Evolutionary conservation across 2,888 invertebrate genomes (phyloP).

Genomic region (Cheiracanthium punctorium): DNA sequence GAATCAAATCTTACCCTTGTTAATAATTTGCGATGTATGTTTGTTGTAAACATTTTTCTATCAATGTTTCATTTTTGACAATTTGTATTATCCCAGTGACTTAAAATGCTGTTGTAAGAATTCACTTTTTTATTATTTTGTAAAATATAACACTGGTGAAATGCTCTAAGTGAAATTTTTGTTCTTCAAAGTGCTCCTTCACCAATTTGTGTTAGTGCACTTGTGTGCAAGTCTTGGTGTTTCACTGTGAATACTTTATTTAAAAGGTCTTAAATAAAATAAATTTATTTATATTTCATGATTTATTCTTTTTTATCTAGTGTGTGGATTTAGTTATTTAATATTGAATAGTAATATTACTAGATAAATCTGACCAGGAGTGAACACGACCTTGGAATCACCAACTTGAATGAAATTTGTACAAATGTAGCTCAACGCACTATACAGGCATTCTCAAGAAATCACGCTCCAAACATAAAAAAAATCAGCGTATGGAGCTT

Average conservation of each 20-base stretch:
- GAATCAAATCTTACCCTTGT: slow-evolving; percentile 3
- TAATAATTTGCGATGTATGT: slow-evolving; percentile 22
- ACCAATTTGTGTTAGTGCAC: slow-evolving; percentile 37
- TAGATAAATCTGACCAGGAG: no score
- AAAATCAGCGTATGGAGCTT: no score
- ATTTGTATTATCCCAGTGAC: slow-evolving; percentile 48
- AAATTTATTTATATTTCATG: slow-evolving; percentile 53
- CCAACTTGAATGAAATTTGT: no score
- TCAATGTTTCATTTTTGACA: not conserved
- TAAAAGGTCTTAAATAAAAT: slow-evolving; percentile 53
- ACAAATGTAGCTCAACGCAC: no score
- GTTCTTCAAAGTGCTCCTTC: slow-evolving; percentile 29
- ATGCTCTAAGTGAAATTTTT: slow-evolving; percentile 33
- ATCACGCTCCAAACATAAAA: no score
- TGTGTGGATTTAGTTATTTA: no score
- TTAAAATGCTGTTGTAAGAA: slow-evolving; percentile 35
- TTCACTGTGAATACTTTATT: slow-evolving; percentile 61
- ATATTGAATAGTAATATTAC: no score
- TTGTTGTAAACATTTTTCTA: slow-evolving; percentile 55
- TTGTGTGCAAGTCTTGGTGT: slow-evolving; percentile 44
- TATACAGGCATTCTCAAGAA: no score
- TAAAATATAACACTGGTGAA: not conserved
- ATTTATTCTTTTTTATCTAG: not conserved
- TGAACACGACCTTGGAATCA: no score
- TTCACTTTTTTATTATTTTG: slow-evolving; percentile 44